Percentiles rank a stretch among this genome's conserved stretches.
Conservation (phyloP, 1,140 invertebrate genomes). For the Drosophila navojoa region DNA sequence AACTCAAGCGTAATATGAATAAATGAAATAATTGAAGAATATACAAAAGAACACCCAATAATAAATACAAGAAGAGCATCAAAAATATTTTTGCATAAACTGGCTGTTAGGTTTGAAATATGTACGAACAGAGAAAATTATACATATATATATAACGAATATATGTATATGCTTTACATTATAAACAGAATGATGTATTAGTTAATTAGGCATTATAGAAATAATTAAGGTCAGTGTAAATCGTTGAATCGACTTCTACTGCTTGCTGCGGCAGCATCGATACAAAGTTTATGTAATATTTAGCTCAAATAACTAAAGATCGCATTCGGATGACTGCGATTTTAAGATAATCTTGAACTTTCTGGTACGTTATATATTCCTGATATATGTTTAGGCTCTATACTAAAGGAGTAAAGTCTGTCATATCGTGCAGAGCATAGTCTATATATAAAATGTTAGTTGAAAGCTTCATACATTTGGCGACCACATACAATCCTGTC, state of each 20-base stretch:
- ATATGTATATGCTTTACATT: slow-evolving; percentile 30
- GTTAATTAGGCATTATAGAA: slow-evolving; percentile 60
- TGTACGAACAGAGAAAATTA: slow-evolving; percentile 32
- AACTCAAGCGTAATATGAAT: slow-evolving; percentile 47
- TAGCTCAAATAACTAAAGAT: slow-evolving; percentile 59
- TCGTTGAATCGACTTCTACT: slow-evolving; percentile 36
- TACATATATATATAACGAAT: slow-evolving; percentile 19
- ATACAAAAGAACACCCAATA: slow-evolving; percentile 25
- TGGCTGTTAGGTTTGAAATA: slow-evolving; percentile 74
- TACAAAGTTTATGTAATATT: slow-evolving; percentile 58
- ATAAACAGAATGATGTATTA: slow-evolving; percentile 58
- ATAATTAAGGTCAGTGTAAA: slow-evolving; percentile 55
- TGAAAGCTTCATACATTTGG: slow-evolving; percentile 59
- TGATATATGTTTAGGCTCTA: slow-evolving; percentile 13
- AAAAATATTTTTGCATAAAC: slow-evolving; percentile 72
- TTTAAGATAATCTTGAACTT: slow-evolving; percentile 31
- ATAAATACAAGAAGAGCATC: slow-evolving; percentile 46
- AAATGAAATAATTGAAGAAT: slow-evolving; percentile 50
- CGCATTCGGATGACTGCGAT: slow-evolving; percentile 41
- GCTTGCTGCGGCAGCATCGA: slow-evolving; percentile 1
- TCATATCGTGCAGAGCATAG: slow-evolving; percentile 56
- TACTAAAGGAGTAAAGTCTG: slow-evolving; percentile 28
- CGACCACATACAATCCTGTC: slow-evolving; percentile 26
- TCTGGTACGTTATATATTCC: slow-evolving; percentile 27
- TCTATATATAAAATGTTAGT: slow-evolving; percentile 67